Percentiles rank a stretch among this genome's conserved stretches.
These are phyloP conservation scores for Drosophila malerkotliana DNA, from an alignment of 1,140 invertebrate species.

Conservation along the genomic window DNA sequence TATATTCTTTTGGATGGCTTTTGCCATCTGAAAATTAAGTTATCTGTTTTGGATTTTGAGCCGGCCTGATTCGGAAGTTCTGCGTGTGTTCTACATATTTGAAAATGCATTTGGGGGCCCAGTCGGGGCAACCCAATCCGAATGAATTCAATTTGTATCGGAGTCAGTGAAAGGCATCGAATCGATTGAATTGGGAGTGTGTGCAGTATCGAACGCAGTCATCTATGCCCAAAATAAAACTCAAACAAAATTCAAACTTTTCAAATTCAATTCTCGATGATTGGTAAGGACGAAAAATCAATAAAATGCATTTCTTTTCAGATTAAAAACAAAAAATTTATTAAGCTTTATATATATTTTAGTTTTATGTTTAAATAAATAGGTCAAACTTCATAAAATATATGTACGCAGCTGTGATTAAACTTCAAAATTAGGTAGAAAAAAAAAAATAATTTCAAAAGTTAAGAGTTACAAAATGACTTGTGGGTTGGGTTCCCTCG, in stretches of 20 bases:
- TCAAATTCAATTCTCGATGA: slow-evolving; percentile 7
- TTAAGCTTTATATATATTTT: too few relatives aligned
- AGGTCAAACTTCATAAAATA: too few relatives aligned
- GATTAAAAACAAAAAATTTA: not conserved
- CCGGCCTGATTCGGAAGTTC: slow-evolving; percentile 34
- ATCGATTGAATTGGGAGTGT: slow-evolving; percentile 25
- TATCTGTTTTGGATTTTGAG: slow-evolving; percentile 53
- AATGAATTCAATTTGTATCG: slow-evolving; percentile 41
- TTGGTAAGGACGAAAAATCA: not conserved
- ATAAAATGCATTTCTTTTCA: not conserved
- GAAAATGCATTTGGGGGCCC: slow-evolving; percentile 25
- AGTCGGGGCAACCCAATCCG: not conserved
- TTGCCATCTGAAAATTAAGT: slow-evolving; percentile 31
- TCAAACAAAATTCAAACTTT: slow-evolving; percentile 9
- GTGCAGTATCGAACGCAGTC: slow-evolving; percentile 5
- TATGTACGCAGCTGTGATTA: too few relatives aligned
- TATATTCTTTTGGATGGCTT: not conserved
- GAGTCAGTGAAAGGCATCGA: slow-evolving; percentile 10
- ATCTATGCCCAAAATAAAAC: slow-evolving; percentile 29
- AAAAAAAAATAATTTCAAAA: too few relatives aligned
- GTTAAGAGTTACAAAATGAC: too few relatives aligned
- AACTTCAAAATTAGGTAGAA: too few relatives aligned
- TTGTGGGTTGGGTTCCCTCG: too few relatives aligned
- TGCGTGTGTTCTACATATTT: slow-evolving; percentile 29
- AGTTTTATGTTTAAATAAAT: too few relatives aligned